Evolutionary conservation across 2,113 vertebrate species (phyloP).

Genomic region (Ellobius talpinus): DNA sequence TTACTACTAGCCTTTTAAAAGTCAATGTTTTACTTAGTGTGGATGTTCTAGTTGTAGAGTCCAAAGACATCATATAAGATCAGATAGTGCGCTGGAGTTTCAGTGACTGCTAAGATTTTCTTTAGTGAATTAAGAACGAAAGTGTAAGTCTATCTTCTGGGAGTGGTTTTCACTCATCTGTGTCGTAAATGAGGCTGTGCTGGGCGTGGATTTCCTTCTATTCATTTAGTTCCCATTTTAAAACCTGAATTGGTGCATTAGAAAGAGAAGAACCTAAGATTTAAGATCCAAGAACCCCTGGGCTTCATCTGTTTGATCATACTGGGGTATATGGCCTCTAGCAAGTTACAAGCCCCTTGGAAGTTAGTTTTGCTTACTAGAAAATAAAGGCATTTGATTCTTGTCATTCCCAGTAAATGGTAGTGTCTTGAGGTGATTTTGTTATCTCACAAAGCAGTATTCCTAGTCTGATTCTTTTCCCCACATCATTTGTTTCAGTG

Average conservation of each 20-base stretch:
- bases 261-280: slow-evolving; percentile 15
- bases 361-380: slow-evolving; percentile 60
- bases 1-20: neutral
- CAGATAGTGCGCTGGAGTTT: neutral
- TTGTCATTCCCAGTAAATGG: slow-evolving; percentile 15
- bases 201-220: neutral
- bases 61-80: neutral
- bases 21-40: neutral
- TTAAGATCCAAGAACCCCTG: neutral
- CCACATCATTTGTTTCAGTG: neutral
- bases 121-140: slow-evolving; percentile 21
- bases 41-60: slow-evolving; percentile 17
- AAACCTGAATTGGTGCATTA: neutral
- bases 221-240: neutral
- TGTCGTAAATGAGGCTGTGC: neutral
- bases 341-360: neutral
- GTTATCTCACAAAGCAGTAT: slow-evolving; percentile 35
- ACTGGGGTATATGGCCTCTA: neutral
- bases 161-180: neutral
- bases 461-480: neutral
- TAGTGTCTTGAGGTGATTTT: neutral
- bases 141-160: slow-evolving; percentile 24
- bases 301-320: neutral
- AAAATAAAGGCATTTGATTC: slow-evolving; percentile 48
- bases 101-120: neutral